A percentile compares a stretch with the other conserved stretches of the same genome.
phyloP scores from a whole-genome alignment of 2,113 vertebrate species.

The Macquaria australasica region DNA sequence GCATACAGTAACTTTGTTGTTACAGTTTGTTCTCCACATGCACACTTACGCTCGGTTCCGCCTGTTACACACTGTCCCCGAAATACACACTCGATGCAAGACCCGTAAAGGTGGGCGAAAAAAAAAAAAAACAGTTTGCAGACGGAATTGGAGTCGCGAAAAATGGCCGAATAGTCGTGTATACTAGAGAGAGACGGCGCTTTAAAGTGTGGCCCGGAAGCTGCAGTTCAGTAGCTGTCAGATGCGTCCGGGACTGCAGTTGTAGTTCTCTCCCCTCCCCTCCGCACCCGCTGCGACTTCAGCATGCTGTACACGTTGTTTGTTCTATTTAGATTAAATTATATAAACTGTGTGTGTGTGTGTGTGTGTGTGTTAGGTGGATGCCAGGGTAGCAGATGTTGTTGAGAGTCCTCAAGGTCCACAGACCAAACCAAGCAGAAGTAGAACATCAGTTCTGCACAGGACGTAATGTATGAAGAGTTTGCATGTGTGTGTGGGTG shows the following conservation, averaged over 20 bases:
- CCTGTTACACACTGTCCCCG: not conserved
- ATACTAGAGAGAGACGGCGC: not conserved
- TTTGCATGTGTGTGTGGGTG: not conserved
- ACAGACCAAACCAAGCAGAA: slow-evolving; percentile 51
- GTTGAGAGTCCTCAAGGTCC: slow-evolving; percentile 18
- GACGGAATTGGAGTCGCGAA: not conserved
- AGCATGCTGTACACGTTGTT: not conserved
- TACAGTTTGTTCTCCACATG: not conserved
- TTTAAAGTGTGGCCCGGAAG: not conserved
- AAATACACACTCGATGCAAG: not conserved
- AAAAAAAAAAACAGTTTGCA: not conserved
- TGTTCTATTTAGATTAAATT: not conserved
- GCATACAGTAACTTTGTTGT: not conserved
- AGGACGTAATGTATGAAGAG: not conserved
- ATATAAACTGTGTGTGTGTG: not conserved
- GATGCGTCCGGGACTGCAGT: not conserved
- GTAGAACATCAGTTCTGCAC: slow-evolving; percentile 9
- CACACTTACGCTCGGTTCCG: slow-evolving; percentile 44
- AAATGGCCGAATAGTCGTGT: slow-evolving; percentile 9
- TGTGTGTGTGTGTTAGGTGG: not conserved
- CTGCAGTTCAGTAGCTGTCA: not conserved
- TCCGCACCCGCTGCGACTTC: too few relatives aligned
- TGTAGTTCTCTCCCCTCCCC: slow-evolving; percentile 27
- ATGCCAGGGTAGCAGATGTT: slow-evolving; percentile 52
- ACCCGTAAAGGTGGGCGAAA: rapidly evolving